Percentiles rank a stretch among this genome's conserved stretches.
Evolutionary conservation across 2,797 vertebrate genomes (phyloP).

Genomic region (Acanthurus lineatus): DNA sequence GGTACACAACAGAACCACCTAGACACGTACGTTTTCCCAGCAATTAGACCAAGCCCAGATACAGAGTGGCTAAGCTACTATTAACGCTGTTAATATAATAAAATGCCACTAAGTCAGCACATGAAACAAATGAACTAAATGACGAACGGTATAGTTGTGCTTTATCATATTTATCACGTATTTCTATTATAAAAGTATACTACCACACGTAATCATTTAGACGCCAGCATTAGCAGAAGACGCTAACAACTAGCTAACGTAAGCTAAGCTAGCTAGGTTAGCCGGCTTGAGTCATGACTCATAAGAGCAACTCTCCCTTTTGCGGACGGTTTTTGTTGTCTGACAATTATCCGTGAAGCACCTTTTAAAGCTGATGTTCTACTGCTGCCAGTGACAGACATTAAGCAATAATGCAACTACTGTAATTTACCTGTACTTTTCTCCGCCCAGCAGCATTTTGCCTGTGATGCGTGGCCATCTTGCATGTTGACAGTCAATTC

Average conservation of each 20-base stretch:
- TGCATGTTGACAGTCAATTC: constrained; percentile 96
- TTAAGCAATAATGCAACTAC: constrained; percentile 9
- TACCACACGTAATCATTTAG: constrained; percentile 15
- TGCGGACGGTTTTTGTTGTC: not conserved
- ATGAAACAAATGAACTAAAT: fast-evolving
- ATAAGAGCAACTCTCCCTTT: constrained; percentile 23
- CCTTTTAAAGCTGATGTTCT: not conserved
- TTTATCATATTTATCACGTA: too few species aligned
- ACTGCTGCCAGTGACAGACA: not conserved
- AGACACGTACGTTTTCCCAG: constrained; percentile 60
- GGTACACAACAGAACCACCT: not conserved
- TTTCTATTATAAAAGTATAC: fast-evolving
- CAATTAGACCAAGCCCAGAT: constrained; percentile 80
- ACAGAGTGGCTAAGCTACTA: constrained; percentile 47
- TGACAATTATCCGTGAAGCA: not conserved
- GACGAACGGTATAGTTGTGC: fast-evolving
- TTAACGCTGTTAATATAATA: not conserved
- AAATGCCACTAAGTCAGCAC: not conserved
- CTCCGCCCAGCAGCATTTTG: constrained; percentile 98
- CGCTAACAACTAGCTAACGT: constrained; percentile 51
- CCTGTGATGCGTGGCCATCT: constrained; percentile 99
- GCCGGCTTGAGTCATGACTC: constrained; percentile 74
- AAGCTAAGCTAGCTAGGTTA: constrained; percentile 76
- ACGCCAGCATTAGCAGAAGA: constrained; percentile 52
- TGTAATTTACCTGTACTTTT: constrained; percentile 94